Base-by-base conservation (phyloP, 2,113 vertebrate species). In the Podiceps cristatus region DNA sequence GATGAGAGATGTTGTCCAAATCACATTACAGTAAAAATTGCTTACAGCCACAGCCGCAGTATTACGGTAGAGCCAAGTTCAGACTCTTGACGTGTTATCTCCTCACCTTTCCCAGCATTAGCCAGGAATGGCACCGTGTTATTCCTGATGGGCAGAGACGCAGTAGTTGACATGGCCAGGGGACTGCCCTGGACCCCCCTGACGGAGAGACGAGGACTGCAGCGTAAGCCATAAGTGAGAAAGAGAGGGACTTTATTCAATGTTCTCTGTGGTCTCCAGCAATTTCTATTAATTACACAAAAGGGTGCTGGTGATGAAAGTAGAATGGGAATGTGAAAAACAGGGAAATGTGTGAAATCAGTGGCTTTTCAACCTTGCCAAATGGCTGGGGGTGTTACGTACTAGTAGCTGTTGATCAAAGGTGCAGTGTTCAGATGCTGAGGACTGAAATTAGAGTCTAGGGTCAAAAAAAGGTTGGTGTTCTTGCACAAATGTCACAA, bases 1-100 rank as follows among this genome's bases (percentile, higher is more conserved):
- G 73, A 72, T 72, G 80, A 96, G 71, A 63, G 45, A 63, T 62
- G 58, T 60, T 86, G 88, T 60, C 52, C 62, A 62, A 81, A 64
- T 75, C 5, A 1, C 11, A 7, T 31, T 84, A 67, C 11, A 31
- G 37, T 80, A 66, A 95, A 71, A 91, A 78, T 49, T 77, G 45
- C 50, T 88, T 92, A 53, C 56, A 74, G 35, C 27, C 29, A 25
- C 18, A 31, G 42, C 31, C 1, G 0, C 2, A 42, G 20, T 47
- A 11, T 49, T 83, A 53, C 9, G 8, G 33, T 13, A 64, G 17
- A 78, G 40, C 24, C 55, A 59, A 58, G 28, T 64, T 82, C 58
- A 89, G 47, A 44, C 18, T 55, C 40, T 63, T 13, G 19, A 19
- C 7, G 12, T 25, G 23, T 59, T 31, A 2, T 47, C 8, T 58